Base-by-base conservation (phyloP, 2,888 invertebrate genomes). In the Phyto melanocephala region DNA sequence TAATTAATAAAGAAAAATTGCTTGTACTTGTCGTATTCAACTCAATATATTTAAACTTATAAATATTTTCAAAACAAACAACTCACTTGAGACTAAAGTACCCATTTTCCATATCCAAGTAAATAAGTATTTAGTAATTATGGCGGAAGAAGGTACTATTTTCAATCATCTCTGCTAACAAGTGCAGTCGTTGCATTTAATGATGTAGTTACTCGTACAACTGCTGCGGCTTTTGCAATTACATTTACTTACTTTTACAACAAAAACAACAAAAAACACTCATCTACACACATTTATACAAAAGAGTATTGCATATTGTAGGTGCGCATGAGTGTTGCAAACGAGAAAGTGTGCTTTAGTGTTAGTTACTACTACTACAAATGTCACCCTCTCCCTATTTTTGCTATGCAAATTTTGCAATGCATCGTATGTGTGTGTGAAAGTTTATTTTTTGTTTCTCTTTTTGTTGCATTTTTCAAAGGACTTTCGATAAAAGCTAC, bases 401-500 rank as follows among this genome's bases (percentile, higher is more conserved):
- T 33, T 58, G 56, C 63, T 62, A 82, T 82, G 78, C 52, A 82
- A 78, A 78, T 70, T 63, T 60, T 35, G 47, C 63, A 47, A 62
- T 50, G 33, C 28, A 63, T 45, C 70, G 33, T 28, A 11, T 60
- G 42, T 76, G 45, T 62, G 52, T 56, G 54, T 15, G 35, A 28
- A 13, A 17, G 10, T 35, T 68, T 22, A 22, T 40, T 17, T 42
- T 62, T 42, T n/a, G 11, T 33, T 42, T 45, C 5, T 24, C n/a
- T n/a, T 4, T 7, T 50, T 58, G 50, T 47, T 45, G 15, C 42
- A 33, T 56, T 33, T 60, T 28, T 45, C 65, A 74, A 78, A 82
- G 81, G 78, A 82, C 81, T 70, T 65, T 75, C 20, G 42, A 77
- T 62, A 81, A 78, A 78, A 80, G 80, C 80, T 79, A 75, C 76